Evolutionary conservation across 2,113 vertebrate species (phyloP).

Genomic region (Eulemur rufifrons): DNA sequence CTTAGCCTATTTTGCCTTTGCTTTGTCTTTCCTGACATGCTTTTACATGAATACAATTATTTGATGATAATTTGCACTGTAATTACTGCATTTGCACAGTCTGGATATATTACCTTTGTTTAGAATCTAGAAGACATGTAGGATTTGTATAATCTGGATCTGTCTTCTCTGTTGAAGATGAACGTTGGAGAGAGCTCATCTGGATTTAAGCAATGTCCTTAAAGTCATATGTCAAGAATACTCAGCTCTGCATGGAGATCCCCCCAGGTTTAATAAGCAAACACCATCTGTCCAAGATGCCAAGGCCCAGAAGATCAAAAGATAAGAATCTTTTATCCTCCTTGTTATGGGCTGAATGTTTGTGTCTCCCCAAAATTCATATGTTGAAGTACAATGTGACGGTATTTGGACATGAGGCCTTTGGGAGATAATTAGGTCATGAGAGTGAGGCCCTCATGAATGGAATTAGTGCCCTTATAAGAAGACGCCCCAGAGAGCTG

Average conservation of each 20-base stretch:
- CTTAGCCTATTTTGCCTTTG: neutral
- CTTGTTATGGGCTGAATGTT: neutral
- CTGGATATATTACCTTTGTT: neutral
- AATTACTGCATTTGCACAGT: neutral
- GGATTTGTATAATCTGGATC: neutral
- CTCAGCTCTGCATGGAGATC: neutral
- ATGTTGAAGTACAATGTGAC: neutral
- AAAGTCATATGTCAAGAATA: neutral
- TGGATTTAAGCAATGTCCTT: neutral
- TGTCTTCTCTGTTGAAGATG: neutral
- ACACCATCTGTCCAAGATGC: neutral
- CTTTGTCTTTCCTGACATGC: neutral
- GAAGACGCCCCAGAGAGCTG: neutral
- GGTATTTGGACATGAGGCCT: neutral
- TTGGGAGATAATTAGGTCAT: neutral
- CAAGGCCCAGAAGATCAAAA: neutral
- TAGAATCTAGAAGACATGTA: neutral
- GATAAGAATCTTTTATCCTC: neutral
- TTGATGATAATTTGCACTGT: neutral
- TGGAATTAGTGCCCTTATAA: neutral
- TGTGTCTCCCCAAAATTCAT: neutral
- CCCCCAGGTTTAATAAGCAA: neutral
- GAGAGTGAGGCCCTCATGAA: neutral
- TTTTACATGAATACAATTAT: neutral
- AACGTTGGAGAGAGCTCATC: neutral